Base-by-base conservation (phyloP, 2,797 vertebrate genomes). In the Brachymystax lenok region DNA sequence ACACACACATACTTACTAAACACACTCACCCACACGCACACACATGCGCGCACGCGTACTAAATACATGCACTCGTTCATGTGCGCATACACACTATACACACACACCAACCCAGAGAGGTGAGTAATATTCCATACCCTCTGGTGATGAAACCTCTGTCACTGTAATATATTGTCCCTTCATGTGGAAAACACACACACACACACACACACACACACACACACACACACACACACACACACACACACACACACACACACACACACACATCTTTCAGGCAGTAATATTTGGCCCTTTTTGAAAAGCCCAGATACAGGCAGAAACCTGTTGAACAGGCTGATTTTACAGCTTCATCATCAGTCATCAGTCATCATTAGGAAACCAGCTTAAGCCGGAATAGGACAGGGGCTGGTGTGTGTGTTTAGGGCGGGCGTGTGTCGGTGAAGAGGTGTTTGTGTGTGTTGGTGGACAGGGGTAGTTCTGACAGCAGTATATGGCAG, bases 101-200 rank as follows among this genome's bases (percentile, higher is more conserved):
- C 61, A 59, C 63, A 76, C 13, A 6, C 40, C 70, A 63, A 66
- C 59, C 66, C 79, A 79, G 86, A 84, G 63, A 51, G 46, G 75
- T 77, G 87, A 88, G 87, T 86, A 83, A 89, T 89, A 85, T 83
- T 82, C 81, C 76, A 77, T 91, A 84, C 84, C 90, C 89, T 87
- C 77, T 82, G 89, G 90, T 91, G 88, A 91, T 30, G 61, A 93
- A 93, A 91, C 88, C 77, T 83, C 87, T 91, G 86, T 90, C 86
- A 89, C 75, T 80, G 80, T 91, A 92, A 93, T 91, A 91, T 91
- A 92, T 87, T 79, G 69, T 87, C 82, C 83, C 74, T 73, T 87
- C 74, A 78, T 85, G 83, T 86, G 84, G 84, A 24, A 24, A 5
- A 71, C 69, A 71, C 50, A 51, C n/a, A 24, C 35, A 50, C n/a